phyloP scores from a whole-genome alignment of 1,140 invertebrate genomes.

The Latrodectus geometricus region DNA sequence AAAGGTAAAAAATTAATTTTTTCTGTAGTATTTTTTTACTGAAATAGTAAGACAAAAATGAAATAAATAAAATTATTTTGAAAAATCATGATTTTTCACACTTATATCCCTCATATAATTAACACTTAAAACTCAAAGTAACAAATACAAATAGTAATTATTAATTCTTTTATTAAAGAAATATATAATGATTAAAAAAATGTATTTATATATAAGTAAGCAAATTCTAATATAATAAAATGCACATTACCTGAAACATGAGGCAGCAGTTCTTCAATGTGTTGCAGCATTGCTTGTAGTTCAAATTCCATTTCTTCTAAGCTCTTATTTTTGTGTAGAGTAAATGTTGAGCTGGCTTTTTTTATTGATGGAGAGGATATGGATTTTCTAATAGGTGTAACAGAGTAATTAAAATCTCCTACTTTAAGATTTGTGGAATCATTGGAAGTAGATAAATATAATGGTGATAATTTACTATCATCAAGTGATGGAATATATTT shows the following conservation, averaged over 20 bases:
- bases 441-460: slow-evolving; percentile 30
- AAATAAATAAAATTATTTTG: background rate
- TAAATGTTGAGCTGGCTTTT: slow-evolving; percentile 20
- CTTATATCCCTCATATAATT: background rate
- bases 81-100: background rate
- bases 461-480: slow-evolving; percentile 31
- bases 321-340: slow-evolving; percentile 18
- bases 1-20: background rate
- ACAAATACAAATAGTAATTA: background rate
- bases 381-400: slow-evolving; percentile 14
- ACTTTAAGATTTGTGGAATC: background rate
- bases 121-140: background rate
- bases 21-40: no score
- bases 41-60: background rate
- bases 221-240: background rate
- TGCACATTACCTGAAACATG: slow-evolving; percentile 35
- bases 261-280: slow-evolving; percentile 37
- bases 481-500: slow-evolving; percentile 2
- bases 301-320: slow-evolving; percentile 40
- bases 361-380: background rate
- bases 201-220: background rate
- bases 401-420: background rate
- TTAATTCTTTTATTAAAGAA: background rate
- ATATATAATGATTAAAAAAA: background rate
- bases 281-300: slow-evolving; percentile 36